Evolutionary conservation across 2,113 vertebrate genomes (phyloP).

Genomic region (Macquaria ambigua): DNA sequence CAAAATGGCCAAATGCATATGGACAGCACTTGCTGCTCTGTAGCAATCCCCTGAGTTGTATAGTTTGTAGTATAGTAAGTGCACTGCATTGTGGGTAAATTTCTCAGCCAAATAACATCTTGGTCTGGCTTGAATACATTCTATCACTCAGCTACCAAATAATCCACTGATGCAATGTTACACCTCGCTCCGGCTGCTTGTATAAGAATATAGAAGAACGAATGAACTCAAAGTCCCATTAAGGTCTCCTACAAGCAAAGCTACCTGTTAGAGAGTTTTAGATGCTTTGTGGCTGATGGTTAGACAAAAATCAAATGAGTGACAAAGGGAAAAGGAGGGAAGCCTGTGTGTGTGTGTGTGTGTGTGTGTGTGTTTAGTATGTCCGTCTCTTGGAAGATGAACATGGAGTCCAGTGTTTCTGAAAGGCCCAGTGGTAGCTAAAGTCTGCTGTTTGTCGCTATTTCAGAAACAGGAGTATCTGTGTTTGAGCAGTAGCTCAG

Average conservation of each 20-base stretch:
- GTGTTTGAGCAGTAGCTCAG: slow-evolving; percentile 84
- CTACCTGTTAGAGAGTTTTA: neutral
- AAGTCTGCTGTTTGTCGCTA: neutral
- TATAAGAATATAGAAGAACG: neutral
- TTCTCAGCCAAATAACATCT: slow-evolving; percentile 22
- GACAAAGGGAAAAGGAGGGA: neutral
- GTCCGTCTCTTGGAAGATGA: slow-evolving; percentile 46
- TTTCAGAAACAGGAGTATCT: slow-evolving; percentile 87
- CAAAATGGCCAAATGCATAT: slow-evolving; percentile 58
- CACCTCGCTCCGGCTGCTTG: neutral
- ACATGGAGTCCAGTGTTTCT: slow-evolving; percentile 64
- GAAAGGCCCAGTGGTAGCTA: slow-evolving; percentile 49
- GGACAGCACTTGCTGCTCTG: slow-evolving; percentile 49
- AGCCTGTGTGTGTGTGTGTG: slow-evolving; percentile 26
- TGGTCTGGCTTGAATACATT: slow-evolving; percentile 15
- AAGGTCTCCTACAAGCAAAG: neutral
- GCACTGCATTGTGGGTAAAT: slow-evolving; percentile 43
- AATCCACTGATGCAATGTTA: slow-evolving; percentile 6
- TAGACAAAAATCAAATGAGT: slow-evolving; percentile 36
- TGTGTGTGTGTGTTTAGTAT: slow-evolving; percentile 20
- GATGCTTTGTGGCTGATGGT: slow-evolving; percentile 61
- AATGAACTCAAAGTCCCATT: neutral
- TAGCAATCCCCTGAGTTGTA: slow-evolving; percentile 75
- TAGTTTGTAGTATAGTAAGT: slow-evolving; percentile 48
- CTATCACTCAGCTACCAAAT: neutral